phyloP scores from a whole-genome alignment of 2,113 vertebrate genomes.

The Platysternon megacephalum region DNA sequence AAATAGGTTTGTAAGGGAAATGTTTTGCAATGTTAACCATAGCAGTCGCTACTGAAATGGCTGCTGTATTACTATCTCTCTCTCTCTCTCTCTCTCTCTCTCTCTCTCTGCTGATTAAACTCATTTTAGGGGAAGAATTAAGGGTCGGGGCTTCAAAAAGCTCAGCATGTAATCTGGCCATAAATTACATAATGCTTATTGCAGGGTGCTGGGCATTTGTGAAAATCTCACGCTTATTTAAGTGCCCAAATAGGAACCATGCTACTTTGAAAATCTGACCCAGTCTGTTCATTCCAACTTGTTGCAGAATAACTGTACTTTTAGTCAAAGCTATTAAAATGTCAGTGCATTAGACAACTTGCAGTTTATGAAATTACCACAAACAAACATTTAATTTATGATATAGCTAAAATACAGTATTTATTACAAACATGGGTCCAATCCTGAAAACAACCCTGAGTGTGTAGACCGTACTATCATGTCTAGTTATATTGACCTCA shows the following conservation, averaged over 20 bases:
- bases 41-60: background rate
- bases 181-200: background rate
- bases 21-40: background rate
- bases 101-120: background rate
- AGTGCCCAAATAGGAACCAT: background rate
- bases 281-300: background rate
- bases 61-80: background rate
- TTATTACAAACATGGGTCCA: background rate
- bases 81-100: accelerated
- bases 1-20: background rate
- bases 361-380: background rate
- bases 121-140: background rate
- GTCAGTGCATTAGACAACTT: background rate
- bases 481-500: background rate
- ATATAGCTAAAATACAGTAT: background rate
- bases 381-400: background rate
- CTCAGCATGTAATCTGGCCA: background rate
- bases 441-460: background rate
- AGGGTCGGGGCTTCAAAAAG: background rate
- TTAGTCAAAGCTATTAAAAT: background rate
- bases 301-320: background rate
- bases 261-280: background rate
- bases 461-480: background rate
- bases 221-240: background rate
- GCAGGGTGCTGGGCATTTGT: accelerated